Conservation (phyloP, 2,888 invertebrate species). For the Melangyna quadrimaculata region DNA sequence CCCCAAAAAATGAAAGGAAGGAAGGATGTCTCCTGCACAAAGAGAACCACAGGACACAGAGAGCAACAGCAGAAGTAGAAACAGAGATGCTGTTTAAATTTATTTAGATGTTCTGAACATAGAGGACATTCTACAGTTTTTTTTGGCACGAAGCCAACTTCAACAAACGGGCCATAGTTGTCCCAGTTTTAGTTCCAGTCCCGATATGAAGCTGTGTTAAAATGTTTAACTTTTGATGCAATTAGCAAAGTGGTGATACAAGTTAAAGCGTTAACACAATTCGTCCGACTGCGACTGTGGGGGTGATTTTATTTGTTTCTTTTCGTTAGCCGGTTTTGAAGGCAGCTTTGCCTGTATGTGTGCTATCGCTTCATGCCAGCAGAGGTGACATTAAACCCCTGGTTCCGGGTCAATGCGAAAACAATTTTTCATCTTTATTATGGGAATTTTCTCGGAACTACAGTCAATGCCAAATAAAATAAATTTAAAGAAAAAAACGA, state of each 20-base stretch:
- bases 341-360: too few species aligned
- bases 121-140: neutral
- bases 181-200: neutral
- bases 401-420: neutral
- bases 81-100: constrained; percentile 32
- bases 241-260: constrained; percentile 59
- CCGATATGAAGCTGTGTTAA: constrained; percentile 6
- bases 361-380: neutral
- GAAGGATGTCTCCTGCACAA: constrained; percentile 35
- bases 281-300: neutral
- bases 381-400: neutral
- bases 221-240: constrained; percentile 69
- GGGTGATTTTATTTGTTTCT: neutral
- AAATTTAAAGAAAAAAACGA: neutral
- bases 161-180: constrained; percentile 40
- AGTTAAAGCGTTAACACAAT: constrained; percentile 40
- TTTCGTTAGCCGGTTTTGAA: neutral
- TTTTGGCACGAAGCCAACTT: constrained; percentile 57
- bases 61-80: constrained; percentile 11
- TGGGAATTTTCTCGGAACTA: neutral
- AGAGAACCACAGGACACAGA: neutral
- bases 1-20: neutral
- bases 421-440: neutral
- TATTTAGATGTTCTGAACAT: constrained; percentile 28
- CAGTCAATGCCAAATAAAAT: neutral